Evolutionary conservation across 30 jellyfish, hydroid and myxozoan species (phyloP), one percentile per base, ranked within the genome.

Genomic region (Cassiopea xamachana): DNA sequence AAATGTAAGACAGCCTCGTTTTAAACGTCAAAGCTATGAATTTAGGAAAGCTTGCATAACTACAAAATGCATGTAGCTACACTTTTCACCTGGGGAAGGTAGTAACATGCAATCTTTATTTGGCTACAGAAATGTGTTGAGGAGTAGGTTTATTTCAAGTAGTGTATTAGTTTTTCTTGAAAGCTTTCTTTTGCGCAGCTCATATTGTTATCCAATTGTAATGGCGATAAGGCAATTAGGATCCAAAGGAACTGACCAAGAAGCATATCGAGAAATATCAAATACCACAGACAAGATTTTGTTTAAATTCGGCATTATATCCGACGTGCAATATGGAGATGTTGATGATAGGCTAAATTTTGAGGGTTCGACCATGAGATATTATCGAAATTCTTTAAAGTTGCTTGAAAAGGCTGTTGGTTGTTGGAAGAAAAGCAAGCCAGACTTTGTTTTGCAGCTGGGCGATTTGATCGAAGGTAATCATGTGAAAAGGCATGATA

Each of bases 281-380:
- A 69, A 45, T 7, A 79, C 39, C 39, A 27, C 27, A 81, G 84
- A 62, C 27, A 69, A 74, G 1, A 80, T 89, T 2, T 74, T 75
- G 75, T 84, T 84, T 49, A 75, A 68, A 19, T 95, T 95, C 81
- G 99, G 99, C 9, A 48, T 95, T 5, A 87, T 95, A 8, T 89
- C 96, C 60, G 99, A 95, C 91, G 98, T 95, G 7, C 99, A 95
- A 70, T 91, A 81, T 75, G 98, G 95, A 1, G 87, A 95, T 73
- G 82, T 80, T 16, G 99, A 95, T 51, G 91, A 95, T 55, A 70
- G 89, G 10, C n/a, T 43, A 12, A 91, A 95, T 75, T 88, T 46
- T 73, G 90, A 79, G 8, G 90, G 92, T 1, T 91, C 98, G 7
- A 46, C 58, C 0, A 87, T 73, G 88, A 75, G 99, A 77, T 91